phyloP scores from a whole-genome alignment of 2,113 vertebrate species.

The Monarcha castaneiventris region DNA sequence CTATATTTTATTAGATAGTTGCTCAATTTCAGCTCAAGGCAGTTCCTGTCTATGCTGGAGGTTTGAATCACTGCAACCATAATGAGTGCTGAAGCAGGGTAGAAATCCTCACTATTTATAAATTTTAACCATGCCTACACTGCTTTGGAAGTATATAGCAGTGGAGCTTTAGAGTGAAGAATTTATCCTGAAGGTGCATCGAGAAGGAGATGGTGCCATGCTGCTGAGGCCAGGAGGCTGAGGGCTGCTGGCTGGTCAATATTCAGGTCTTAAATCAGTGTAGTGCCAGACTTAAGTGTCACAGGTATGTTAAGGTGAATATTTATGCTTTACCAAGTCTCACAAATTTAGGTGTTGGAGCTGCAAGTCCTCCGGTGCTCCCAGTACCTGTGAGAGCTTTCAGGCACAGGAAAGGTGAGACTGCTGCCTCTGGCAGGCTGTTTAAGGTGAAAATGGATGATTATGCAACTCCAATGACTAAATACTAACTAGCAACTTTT shows the following conservation, averaged over 20 bases:
- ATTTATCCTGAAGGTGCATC: background rate
- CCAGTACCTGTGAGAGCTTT: background rate
- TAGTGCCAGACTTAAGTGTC: background rate
- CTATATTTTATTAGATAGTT: background rate
- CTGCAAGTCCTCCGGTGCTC: background rate
- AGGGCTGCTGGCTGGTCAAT: background rate
- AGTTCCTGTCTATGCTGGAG: background rate
- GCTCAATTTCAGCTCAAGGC: background rate
- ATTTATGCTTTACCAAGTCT: background rate
- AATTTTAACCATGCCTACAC: background rate
- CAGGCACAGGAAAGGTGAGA: background rate
- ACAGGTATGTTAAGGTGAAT: background rate
- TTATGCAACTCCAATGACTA: background rate
- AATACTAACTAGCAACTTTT: background rate
- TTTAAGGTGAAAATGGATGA: background rate
- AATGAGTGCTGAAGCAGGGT: background rate
- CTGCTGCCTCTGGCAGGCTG: background rate
- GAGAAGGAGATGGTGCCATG: background rate
- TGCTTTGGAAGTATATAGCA: background rate
- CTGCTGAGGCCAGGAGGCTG: background rate
- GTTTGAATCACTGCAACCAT: background rate
- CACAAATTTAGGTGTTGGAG: background rate
- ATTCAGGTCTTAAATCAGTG: background rate
- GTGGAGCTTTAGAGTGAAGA: background rate
- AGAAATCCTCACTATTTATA: background rate